Percentiles rank a stretch among this genome's conserved stretches.
Conservation (phyloP, 2,888 invertebrate species). For the Branchellion lobata region DNA sequence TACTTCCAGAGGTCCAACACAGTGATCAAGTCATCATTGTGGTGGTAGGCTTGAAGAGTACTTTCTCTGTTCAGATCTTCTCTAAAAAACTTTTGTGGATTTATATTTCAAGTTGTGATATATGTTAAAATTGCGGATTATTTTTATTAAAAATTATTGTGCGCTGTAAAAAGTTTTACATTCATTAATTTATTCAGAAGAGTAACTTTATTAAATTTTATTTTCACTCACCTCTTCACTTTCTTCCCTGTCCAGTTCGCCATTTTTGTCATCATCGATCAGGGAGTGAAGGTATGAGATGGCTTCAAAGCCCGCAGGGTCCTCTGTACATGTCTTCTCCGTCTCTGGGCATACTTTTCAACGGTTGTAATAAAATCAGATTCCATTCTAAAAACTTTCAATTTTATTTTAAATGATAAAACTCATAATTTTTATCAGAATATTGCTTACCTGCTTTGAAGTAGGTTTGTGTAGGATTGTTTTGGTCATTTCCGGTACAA, state of each 20-base stretch:
- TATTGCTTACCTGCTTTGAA: neutral
- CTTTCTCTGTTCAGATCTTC: slow-evolving; percentile 43
- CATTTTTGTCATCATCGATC: slow-evolving; percentile 95
- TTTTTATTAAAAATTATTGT: too few relatives aligned
- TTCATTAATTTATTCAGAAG: neutral
- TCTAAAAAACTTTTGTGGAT: slow-evolving; percentile 41
- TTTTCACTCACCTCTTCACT: slow-evolving; percentile 79
- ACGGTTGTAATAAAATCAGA: neutral
- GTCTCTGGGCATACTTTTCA: slow-evolving; percentile 48
- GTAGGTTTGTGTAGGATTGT: neutral
- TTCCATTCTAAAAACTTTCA: neutral
- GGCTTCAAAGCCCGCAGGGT: slow-evolving; percentile 73
- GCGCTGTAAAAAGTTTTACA: too few relatives aligned
- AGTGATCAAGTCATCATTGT: slow-evolving; percentile 93
- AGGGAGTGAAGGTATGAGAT: slow-evolving; percentile 87
- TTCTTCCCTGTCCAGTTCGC: slow-evolving; percentile 93
- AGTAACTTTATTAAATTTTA: neutral
- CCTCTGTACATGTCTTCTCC: slow-evolving; percentile 50
- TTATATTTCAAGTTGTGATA: too few relatives aligned
- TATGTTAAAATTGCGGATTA: too few relatives aligned
- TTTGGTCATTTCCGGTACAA: neutral
- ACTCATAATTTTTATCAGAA: too few relatives aligned
- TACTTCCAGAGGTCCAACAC: slow-evolving; percentile 95
- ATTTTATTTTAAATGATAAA: too few relatives aligned
- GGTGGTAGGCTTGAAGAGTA: slow-evolving; percentile 71